Evolutionary conservation across 1,140 invertebrate genomes (phyloP), one percentile per base, ranked within the genome.

Genomic region (Trichonephila clavata): DNA sequence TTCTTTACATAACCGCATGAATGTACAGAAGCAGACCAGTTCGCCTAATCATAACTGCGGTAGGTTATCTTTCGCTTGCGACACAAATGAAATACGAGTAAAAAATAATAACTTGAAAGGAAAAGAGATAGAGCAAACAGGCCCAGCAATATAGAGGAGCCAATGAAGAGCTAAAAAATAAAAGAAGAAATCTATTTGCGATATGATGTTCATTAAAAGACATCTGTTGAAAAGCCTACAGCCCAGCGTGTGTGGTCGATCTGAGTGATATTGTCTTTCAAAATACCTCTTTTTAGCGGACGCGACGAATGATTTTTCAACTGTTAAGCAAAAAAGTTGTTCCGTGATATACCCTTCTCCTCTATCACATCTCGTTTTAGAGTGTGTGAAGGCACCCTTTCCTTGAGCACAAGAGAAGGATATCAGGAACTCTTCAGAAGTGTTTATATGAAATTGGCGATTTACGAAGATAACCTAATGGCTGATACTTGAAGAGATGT

Each of bases 201-300:
- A 81, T 91, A 81, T 91, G 59, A 83, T 57, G 59, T 91, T 91
- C 89, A 91, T 91, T 91, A 91, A 90, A 91, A 91, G 89, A 77
- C 89, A 83, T 83, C 60, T 83, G 89, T 91, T 91, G 89, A 91
- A 91, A 91, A 91, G 21, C 21, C 77, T 39, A n/a, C 60, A 16
- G n/a, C 27, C n/a, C 77, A 18, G 39, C 71, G 89, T 91, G 89
- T 91, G 89, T 60, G 50, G 57, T 43, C 57, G 24, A 5, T 43
- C 1, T 83, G 89, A 83, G 77, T n/a, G 80, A 91, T 57, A 60
- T 83, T 59, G 59, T 91, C 89, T 91, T 91, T 91, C 89, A 91
- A 81, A 83, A 57, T 50, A 13, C 32, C 71, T 83, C 89, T 91
- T 71, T n/a, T 91, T 81, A 91, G 71, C 50, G 21, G 18, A 50